Evolutionary conservation across 1,140 invertebrate genomes (phyloP), one percentile per base, ranked within the genome.

Genomic region (Geopemphigus sp.): DNA sequence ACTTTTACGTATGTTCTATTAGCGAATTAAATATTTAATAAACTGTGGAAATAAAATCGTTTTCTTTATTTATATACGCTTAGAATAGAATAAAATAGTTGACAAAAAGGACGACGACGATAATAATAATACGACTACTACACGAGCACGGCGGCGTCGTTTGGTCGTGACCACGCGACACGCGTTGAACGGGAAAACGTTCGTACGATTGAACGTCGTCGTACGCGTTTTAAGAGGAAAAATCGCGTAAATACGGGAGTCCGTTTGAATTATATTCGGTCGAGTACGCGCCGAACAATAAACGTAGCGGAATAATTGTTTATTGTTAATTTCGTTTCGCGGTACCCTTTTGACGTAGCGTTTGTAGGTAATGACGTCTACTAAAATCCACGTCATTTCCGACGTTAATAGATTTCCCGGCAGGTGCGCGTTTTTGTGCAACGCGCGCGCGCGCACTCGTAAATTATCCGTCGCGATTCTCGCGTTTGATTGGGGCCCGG

Each of bases 1-100:
- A 68, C n/a, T 68, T 68, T 68, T 68, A 68, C 45, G 17, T 68
- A 68, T 22, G 50, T 68, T 68, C 39, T 68, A 68, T 68, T 68
- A 68, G 66, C 15, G 45, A 50, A 50, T 68, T 50, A 68, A 68
- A 68, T 24, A 68, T n/a, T n/a, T 50, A 68, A 50, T 68, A 17
- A 68, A 47, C 47, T 68, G 50, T 50, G 8, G 12, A 68, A 47
- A 47, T 24, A 8, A 47, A 47, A 24, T 68, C 39, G 24, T 50
- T 47, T 68, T 68, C 29, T 68, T 47, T 50, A 14, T 68, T 50
- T 47, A 17, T n/a, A n/a, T 47, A 39, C 32, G 47, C 12, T 8
- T 50, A 50, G 8, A 50, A 26, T 68, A 24, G 24, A 0, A 4
- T 19, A 24, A 47, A 47, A 8, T 45, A 47, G n/a, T n/a, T n/a